Evolutionary conservation across 2,888 invertebrate genomes (phyloP), one percentile per base, ranked within the genome.

Genomic region (Dasypolia templi): DNA sequence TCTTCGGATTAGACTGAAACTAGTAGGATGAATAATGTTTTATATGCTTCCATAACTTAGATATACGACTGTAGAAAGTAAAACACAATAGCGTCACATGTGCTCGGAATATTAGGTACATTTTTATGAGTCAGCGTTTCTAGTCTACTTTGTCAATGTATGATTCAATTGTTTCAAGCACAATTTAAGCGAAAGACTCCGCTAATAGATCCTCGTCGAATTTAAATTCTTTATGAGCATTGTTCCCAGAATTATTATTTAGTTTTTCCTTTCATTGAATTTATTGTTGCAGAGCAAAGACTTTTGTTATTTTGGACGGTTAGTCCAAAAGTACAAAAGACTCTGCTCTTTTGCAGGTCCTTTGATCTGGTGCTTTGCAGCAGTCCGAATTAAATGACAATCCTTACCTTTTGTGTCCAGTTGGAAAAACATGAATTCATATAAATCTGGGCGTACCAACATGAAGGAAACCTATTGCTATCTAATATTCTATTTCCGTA

Each of bases 111-210:
- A 86, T 82, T 79, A 83, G 81, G 66, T 81, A 74, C 72, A 77
- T 77, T 86, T 87, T 80, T 79, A 81, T 93, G 92, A 92, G 81
- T 93, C 92, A 92, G 73, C 77, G 86, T 86, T 87, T 86, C 79
- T n/a, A 51, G n/a, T 53, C n/a, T 73, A 83, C 82, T 85, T 86
- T 86, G 87, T 87, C 89, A 87, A 85, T 83, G 85, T 72, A 83
- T 93, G 92, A 92, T 91, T 91, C 92, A 91, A 89, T 88, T 87
- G 86, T 72, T 72, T 53, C 66, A 58, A 81, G 75, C 77, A 85
- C 82, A 85, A 87, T 87, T 89, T 89, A 88, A 86, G 88, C 79
- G 87, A 89, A 89, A 90, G 87, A 87, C 64, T 72, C 44, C 58
- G 32, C 44, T 56, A 58, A 77, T 82, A 76, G 78, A 83, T 89